Base-by-base conservation (phyloP, 2,797 vertebrate species). In the Sternarchorhynchus goeldii region DNA sequence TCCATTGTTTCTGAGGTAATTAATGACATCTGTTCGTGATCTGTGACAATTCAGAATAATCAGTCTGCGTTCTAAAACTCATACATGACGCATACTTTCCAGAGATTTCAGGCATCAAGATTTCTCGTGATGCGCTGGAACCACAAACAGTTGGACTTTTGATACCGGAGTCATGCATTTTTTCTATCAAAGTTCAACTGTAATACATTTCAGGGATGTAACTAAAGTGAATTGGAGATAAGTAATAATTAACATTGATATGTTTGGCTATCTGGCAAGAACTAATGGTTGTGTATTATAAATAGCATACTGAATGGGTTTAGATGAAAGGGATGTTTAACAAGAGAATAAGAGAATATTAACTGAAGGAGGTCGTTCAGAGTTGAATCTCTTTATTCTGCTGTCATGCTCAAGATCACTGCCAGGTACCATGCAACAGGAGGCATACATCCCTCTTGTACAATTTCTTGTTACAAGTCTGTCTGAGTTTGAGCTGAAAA, bases 141-240 rank as follows among this genome's bases (percentile, higher is more conserved):
- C 5, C 4, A 36, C 62, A 36, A 36, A 66, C 64, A 21, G 39
- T 29, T 50, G 20, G 34, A 65, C 10, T 18, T 66, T 66, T 34
- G 64, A 21, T 29, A 7, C 45, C 45, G 18, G 39, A 67, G 39
- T 25, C 65, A 67, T 41, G n/a, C 21, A n/a, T n/a, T 58, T 31
- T 12, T n/a, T 71, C 68, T 71, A 18, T 71, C 68, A 71, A 29
- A 68, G 67, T n/a, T 57, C 68, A 71, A 36, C 36, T 56, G 18
- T 34, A 34, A 71, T 71, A 1, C n/a, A 12, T 57, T 57, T 36
- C 18, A n/a, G 16, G 5, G 53, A 57, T 20, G 31, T 31, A 7
- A n/a, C 45, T 53, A 50, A 50, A 50, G 12, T 50, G 45, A 12
- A 50, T 12, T 0, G 16, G 25, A 25, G 6, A 3, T 45, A 25